Evolutionary conservation across 2,888 invertebrate species (phyloP).

Genomic region (Xanthia icteritia): DNA sequence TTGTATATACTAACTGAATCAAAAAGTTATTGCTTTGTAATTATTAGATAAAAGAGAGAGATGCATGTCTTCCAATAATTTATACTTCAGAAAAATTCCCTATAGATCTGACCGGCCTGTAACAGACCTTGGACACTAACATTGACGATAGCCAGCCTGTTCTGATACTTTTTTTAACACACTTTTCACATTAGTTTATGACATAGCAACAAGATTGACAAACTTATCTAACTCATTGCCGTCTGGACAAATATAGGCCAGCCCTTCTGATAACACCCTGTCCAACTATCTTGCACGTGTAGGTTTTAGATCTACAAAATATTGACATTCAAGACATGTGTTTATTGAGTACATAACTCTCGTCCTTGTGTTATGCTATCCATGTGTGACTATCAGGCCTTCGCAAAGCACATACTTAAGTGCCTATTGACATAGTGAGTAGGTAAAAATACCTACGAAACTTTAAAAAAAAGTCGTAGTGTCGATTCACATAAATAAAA

Average conservation of each 20-base stretch:
- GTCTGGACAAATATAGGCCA: slow-evolving; percentile 46
- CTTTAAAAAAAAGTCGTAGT: slow-evolving; percentile 21
- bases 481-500: slow-evolving; percentile 33
- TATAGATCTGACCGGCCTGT: neutral
- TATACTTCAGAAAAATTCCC: neutral
- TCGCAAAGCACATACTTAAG: neutral
- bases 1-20: neutral
- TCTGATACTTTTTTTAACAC: slow-evolving; percentile 4
- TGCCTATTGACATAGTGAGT: slow-evolving; percentile 15
- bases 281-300: slow-evolving; percentile 49
- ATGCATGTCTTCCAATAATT: neutral
- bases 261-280: slow-evolving; percentile 23
- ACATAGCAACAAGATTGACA: slow-evolving; percentile 29
- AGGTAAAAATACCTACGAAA: slow-evolving; percentile 13
- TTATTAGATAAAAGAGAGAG: neutral
- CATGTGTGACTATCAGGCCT: neutral
- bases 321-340: slow-evolving; percentile 50
- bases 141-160: neutral
- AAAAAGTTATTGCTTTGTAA: neutral
- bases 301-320: slow-evolving; percentile 37
- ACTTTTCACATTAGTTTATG: slow-evolving; percentile 19
- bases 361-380: slow-evolving; percentile 45
- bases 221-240: slow-evolving; percentile 27
- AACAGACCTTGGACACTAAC: slow-evolving; percentile 5
- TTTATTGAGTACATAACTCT: slow-evolving; percentile 29